Conservation (phyloP, 2,113 vertebrate species). For the Numenius arquata region DNA sequence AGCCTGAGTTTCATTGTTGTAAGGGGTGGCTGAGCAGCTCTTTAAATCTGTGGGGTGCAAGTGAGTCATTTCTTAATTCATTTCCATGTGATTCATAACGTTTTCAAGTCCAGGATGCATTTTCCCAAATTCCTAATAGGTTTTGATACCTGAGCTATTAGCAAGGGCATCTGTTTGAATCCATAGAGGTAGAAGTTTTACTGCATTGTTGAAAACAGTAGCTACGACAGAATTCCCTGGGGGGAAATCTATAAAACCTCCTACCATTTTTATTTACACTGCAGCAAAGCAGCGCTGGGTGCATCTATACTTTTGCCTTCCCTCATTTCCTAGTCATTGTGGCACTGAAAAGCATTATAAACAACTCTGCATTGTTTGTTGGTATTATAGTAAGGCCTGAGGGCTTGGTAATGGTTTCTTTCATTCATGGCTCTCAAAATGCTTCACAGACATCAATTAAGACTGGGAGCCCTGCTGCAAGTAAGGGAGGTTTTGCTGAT, state of each 20-base stretch:
- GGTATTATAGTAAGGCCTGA: neutral
- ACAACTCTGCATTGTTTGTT: neutral
- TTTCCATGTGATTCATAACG: neutral
- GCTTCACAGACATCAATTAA: neutral
- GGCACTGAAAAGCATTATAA: neutral
- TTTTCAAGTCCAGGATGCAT: neutral
- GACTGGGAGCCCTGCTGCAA: neutral
- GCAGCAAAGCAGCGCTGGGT: neutral
- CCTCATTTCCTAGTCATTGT: neutral
- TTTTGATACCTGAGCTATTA: neutral
- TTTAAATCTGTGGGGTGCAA: neutral
- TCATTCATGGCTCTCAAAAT: neutral
- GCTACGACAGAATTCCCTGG: neutral
- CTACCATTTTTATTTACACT: neutral
- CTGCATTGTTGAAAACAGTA: neutral
- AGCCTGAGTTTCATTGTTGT: neutral
- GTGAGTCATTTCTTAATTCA: neutral
- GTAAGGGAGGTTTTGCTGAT: neutral
- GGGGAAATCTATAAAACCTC: neutral
- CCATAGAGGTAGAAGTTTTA: neutral
- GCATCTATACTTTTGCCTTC: neutral
- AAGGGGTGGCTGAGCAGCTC: neutral
- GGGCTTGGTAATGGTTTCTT: neutral
- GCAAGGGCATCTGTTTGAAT: neutral
- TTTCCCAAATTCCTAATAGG: neutral